A percentile compares a stretch with the other conserved stretches of the same genome.
These are phyloP conservation scores for Neosilurus hyrtlii DNA, from an alignment of 2,797 vertebrate species.

Conservation along the genomic window DNA sequence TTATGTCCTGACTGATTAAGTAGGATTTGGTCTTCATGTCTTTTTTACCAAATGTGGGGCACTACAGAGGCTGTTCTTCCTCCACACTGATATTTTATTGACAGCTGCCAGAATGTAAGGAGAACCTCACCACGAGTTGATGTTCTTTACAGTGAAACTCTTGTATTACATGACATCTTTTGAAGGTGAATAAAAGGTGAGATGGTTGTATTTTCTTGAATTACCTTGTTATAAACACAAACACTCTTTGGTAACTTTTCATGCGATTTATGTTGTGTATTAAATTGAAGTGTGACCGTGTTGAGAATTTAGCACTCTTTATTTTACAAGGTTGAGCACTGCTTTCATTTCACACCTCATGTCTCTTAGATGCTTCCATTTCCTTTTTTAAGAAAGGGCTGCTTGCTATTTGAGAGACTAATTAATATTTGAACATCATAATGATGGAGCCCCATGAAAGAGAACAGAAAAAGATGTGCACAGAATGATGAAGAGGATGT, in stretches of 20 bases:
- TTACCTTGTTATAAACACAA: background rate
- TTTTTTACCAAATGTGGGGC: background rate
- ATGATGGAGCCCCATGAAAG: conserved; percentile 40
- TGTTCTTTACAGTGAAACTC: background rate
- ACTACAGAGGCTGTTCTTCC: background rate
- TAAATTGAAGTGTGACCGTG: conserved; percentile 2
- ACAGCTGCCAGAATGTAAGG: background rate
- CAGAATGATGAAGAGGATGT: conserved; percentile 40
- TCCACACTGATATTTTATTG: conserved; percentile 10
- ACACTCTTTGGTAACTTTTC: background rate
- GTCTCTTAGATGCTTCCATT: conserved; percentile 29
- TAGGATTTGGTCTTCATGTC: background rate
- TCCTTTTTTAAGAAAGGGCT: conserved; percentile 43
- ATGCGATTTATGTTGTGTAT: background rate
- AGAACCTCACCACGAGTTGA: background rate
- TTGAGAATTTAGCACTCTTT: conserved; percentile 16
- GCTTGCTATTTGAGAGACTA: conserved; percentile 54
- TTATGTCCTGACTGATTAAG: background rate
- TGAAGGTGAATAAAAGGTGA: background rate
- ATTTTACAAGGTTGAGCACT: conserved; percentile 1
- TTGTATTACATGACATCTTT: background rate
- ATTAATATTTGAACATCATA: conserved; percentile 57
- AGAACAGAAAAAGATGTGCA: conserved; percentile 33
- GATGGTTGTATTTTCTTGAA: background rate
- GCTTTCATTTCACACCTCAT: conserved; percentile 36